Evolutionary conservation across 2,888 invertebrate species (phyloP).

Genomic region (Calameuta filiformis): DNA sequence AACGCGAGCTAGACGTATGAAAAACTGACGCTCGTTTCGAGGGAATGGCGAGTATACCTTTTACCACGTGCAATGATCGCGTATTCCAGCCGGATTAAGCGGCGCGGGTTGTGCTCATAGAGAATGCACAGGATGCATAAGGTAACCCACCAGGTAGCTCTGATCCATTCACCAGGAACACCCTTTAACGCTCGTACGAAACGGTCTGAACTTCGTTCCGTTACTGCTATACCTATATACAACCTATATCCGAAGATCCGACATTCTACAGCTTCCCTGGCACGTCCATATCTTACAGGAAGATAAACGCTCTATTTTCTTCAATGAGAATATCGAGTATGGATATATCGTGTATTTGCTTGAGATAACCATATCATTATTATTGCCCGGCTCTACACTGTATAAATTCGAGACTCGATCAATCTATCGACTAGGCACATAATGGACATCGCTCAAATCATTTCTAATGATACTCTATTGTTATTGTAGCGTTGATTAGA

Average conservation of each 20-base stretch:
- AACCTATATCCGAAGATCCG: not conserved
- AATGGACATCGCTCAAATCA: not conserved
- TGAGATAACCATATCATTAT: not conserved
- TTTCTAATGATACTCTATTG: not conserved
- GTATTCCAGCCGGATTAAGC: constrained; percentile 14
- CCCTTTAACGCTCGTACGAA: not conserved
- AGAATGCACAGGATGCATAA: constrained; percentile 14
- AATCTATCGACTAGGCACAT: not conserved
- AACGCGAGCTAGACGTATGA: constrained; percentile 30
- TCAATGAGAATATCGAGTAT: not conserved
- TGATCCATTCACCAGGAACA: constrained; percentile 2
- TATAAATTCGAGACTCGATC: not conserved
- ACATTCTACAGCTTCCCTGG: not conserved
- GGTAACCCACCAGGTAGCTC: constrained; percentile 7
- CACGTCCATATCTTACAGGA: not conserved
- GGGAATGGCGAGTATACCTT: constrained; percentile 16
- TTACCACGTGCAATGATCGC: constrained; percentile 13
- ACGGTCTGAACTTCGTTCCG: not conserved
- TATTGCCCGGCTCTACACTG: not conserved
- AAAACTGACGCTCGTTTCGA: constrained; percentile 28
- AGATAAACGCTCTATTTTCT: not conserved
- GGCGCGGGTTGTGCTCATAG: constrained; percentile 8
- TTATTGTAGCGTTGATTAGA: not conserved
- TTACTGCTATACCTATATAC: not conserved
- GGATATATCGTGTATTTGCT: not conserved